phyloP scores from a whole-genome alignment of 2,113 vertebrate genomes.

The Gambusia affinis region DNA sequence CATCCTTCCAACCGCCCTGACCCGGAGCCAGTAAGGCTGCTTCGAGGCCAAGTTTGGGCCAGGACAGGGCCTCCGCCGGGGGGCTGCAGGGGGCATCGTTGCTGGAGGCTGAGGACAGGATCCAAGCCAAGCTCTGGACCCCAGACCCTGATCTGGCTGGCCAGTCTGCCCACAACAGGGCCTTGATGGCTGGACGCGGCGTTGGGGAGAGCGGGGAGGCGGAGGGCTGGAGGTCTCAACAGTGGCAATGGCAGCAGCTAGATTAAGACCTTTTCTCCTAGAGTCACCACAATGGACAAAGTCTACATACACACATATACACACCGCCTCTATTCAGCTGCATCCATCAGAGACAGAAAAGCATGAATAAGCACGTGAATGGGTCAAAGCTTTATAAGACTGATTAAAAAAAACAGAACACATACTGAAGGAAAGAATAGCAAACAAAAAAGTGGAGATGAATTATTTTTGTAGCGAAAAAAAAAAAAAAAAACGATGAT shows the following conservation, averaged over 20 bases:
- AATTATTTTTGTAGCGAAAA: slow-evolving; percentile 68
- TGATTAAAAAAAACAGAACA: slow-evolving; percentile 62
- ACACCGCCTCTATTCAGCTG: slow-evolving; percentile 61
- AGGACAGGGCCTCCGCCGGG: slow-evolving; percentile 58
- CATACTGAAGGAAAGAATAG: slow-evolving; percentile 57
- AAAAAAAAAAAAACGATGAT: slow-evolving; percentile 9
- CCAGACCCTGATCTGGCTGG: slow-evolving; percentile 64
- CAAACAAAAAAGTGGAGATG: slow-evolving; percentile 57
- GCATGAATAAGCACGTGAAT: slow-evolving; percentile 78
- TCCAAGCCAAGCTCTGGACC: slow-evolving; percentile 70
- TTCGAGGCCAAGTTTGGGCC: slow-evolving; percentile 62
- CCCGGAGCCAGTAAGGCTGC: slow-evolving; percentile 64
- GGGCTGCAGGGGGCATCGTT: slow-evolving; percentile 35
- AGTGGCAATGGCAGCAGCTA: slow-evolving; percentile 69
- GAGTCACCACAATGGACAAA: slow-evolving; percentile 65
- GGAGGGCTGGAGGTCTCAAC: slow-evolving; percentile 66
- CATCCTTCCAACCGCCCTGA: slow-evolving; percentile 44
- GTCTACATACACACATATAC: slow-evolving; percentile 48
- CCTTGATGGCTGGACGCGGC: slow-evolving; percentile 67
- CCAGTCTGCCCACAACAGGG: slow-evolving; percentile 59
- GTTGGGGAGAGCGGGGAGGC: slow-evolving; percentile 60
- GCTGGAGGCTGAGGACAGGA: slow-evolving; percentile 61
- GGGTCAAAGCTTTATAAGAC: slow-evolving; percentile 56
- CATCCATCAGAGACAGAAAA: slow-evolving; percentile 68
- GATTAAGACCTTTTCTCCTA: slow-evolving; percentile 77